phyloP scores from a whole-genome alignment of 2,113 vertebrate genomes.

The Oenanthe melanoleuca region DNA sequence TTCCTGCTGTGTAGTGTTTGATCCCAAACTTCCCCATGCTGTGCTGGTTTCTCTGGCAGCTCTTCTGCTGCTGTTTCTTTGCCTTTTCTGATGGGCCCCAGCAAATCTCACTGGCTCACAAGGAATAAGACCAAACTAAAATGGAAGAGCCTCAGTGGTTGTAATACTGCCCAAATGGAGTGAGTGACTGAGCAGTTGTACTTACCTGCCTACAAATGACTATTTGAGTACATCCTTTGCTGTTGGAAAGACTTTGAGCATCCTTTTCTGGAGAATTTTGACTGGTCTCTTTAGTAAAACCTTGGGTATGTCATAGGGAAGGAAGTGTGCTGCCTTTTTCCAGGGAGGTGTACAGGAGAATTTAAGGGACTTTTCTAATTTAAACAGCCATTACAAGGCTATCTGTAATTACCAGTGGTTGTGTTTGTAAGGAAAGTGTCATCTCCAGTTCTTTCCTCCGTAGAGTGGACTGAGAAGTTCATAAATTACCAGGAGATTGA shows the following conservation, averaged over 20 bases:
- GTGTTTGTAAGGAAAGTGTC: background rate
- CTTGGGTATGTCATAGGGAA: background rate
- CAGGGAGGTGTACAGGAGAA: background rate
- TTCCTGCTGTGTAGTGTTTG: background rate
- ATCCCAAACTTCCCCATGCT: fast-evolving
- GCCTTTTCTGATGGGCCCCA: background rate
- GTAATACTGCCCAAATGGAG: background rate
- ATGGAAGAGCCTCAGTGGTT: background rate
- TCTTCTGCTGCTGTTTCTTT: background rate
- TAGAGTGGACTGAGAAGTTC: background rate
- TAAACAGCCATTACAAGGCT: fast-evolving
- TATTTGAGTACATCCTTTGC: background rate
- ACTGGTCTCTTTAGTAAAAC: background rate
- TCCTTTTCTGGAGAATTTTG: background rate
- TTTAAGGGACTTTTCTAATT: background rate
- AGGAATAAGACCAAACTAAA: background rate
- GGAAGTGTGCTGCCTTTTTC: background rate
- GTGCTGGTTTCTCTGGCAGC: background rate
- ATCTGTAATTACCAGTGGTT: fast-evolving
- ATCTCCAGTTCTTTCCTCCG: background rate
- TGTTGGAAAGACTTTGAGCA: background rate
- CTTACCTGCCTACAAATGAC: background rate
- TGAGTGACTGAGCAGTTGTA: fast-evolving
- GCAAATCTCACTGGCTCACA: background rate
- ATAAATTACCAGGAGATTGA: background rate